A percentile compares a stretch with the other conserved stretches of the same genome.
These are phyloP conservation scores for Ptychochromis oligacanthus DNA, from an alignment of 2,113 vertebrate species.

Conservation along the genomic window DNA sequence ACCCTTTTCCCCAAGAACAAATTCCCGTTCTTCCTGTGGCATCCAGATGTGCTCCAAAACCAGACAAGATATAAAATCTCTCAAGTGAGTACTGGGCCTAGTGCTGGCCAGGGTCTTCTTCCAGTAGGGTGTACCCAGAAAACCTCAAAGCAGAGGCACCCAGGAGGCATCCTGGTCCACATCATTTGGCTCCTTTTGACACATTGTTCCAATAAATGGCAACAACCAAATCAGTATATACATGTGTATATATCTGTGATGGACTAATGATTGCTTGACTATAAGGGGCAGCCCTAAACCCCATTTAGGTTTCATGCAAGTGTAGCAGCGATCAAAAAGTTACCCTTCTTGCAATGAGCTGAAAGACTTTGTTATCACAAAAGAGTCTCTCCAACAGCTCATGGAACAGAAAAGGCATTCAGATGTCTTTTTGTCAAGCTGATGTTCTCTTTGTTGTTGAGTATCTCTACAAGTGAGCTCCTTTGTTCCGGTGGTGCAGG, in stretches of 20 bases:
- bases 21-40: no score
- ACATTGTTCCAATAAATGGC: no score
- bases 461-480: background rate
- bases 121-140: no score
- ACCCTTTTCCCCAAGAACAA: no score
- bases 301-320: slow-evolving; percentile 17
- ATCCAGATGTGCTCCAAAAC: no score
- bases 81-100: no score
- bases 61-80: no score
- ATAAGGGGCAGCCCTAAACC: background rate
- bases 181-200: no score
- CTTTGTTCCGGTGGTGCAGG: slow-evolving; percentile 23
- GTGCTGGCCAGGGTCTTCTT: no score
- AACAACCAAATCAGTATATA: no score
- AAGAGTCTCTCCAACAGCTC: background rate
- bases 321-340: slow-evolving; percentile 11
- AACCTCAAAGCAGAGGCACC: no score
- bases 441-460: slow-evolving; percentile 38
- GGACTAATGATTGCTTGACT: background rate
- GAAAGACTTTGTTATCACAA: slow-evolving; percentile 28
- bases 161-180: no score
- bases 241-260: background rate
- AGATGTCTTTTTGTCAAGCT: slow-evolving; percentile 1
- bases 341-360: background rate
- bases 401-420: slow-evolving; percentile 22